Base-by-base conservation (phyloP, 2,797 vertebrate genomes). In the Simalia tracyae region DNA sequence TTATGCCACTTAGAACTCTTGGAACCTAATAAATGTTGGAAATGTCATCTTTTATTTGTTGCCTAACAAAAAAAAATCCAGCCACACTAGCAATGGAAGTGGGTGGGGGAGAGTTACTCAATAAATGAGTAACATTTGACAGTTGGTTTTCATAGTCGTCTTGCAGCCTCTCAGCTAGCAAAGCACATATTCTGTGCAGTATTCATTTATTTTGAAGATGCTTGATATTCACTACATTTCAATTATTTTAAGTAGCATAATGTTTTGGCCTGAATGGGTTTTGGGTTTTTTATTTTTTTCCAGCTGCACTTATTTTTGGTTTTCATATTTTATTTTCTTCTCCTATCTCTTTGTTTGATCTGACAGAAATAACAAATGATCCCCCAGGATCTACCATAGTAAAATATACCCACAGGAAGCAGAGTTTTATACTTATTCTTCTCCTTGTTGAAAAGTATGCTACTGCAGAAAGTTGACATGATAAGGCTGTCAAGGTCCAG, bases 141-240 rank as follows among this genome's bases (percentile, higher is more conserved):
- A 92, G 85, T 72, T 88, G 92, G 89, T 96, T 84, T 66, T 95
- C 86, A 91, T 1, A 11, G 87, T 85, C 3, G 2, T 89, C 95
- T 97, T 95, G 97, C 97, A 95, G 91, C 96, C 96, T 96, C 94
- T 89, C 94, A 97, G 96, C 95, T 93, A 94, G 93, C 96, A 96
- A 95, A 97, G 95, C 96, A 97, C 96, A 97, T 94, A 96, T 93
- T 94, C 95, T 96, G 96, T 96, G 95, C 95, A 97, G 95, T 97
- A 97, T 97, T 97, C 98, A 96, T 97, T 97, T 97, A 96, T 97
- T 98, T 95, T 90, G 42, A 94, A 85, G 89, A 87, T 93, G 63
- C 56, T 95, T 95, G 94, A 90, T 96, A 94, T 93, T 95, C 93
- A 96, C 61, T 91, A 92, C 94, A 96, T 95, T 95, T 96, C 95